Evolutionary conservation across 2,888 invertebrate species (phyloP), one percentile per base, ranked within the genome.

Genomic region (Spodoptera exigua): DNA sequence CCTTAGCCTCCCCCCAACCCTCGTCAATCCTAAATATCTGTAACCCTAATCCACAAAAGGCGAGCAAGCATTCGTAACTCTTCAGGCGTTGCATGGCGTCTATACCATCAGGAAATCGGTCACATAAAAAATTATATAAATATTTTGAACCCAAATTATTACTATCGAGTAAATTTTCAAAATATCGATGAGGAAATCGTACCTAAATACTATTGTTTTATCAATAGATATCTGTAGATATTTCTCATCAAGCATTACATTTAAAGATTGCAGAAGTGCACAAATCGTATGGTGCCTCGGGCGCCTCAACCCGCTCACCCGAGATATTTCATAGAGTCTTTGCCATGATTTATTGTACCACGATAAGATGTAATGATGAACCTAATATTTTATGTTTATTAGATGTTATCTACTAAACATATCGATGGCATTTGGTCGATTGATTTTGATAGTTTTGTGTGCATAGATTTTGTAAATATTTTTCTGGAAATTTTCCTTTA

Each of bases 341-440:
- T 36, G 21, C 32, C 12, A 18, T 56, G 43, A 70, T 67, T 21
- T 70, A 63, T 56, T 52, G 63, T 35, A 40, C 2, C 18, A 32
- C 51, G 56, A 47, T 66, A 70, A 56, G 43, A 67, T 70, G 10
- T 51, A 62, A 62, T 62, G 49, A 62, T 63, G 47, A 63, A 70
- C 47, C 40, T 21, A 41, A 70, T 63, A 52, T 51, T 66, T 63
- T 56, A 63, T 63, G 41, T 51, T 66, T 48, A 66, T 62, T 44
- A 34, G 55, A 62, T 66, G 44, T 18, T 39, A 61, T 69, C 39
- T 37, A 13, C 1, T 40, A 21, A 12, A 45, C 16, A 16, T 12
- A 40, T 47, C 44, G 36, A 37, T 39, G 13, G 40, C 32, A 47
- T 53, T 46, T 61, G 14, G 44, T 44, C 27, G 18, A 16, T 10